Evolutionary conservation across 2,113 vertebrate species (phyloP), one percentile per base, ranked within the genome.

Genomic region (Hoplias malabaricus): DNA sequence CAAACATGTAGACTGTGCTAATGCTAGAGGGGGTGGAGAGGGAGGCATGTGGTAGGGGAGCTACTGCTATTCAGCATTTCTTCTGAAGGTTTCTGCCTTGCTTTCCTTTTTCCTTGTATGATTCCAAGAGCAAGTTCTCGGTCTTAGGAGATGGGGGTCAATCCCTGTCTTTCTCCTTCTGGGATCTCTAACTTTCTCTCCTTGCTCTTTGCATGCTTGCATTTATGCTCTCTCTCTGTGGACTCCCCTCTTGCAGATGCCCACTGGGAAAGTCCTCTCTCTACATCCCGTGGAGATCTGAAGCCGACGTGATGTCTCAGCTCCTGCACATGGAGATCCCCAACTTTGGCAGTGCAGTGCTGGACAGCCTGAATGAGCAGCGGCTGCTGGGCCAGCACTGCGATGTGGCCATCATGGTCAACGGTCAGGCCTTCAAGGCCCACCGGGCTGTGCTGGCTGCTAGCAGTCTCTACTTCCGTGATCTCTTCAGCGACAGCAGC

Each of bases 341-440:
- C 53, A 97, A 98, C 85, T 98, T 98, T 0, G 97, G 97, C 90
- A 98, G 93, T 94, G 96, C 94, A 0, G 97, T 99, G 38, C 91
- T 99, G 83, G 96, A 95, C 86, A 96, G 95, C 90, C 92, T 99
- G 73, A 98, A 99, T 0, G 94, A 98, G 90, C 97, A 99, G 91
- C 87, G 97, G 1, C 93, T 98, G 75, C 92, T 95, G 90, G 97
- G 97, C 31, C 96, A 98, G 6, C 96, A 98, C 93, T 98, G 97
- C 19, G 97, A 99, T 83, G 97, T 98, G 57, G 96, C 96, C 92
- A 96, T 99, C 67, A 93, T 99, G 88, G 96, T 99, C 83, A 96
- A 98, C 83, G 96, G 96, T 42, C 97, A 97, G 85, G 93, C 95
- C 89, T 99, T 99, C 89, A 96, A 97, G 91, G 96, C 97, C 0